A percentile compares a stretch with the other conserved stretches of the same genome.
Conservation (phyloP, 2,113 vertebrate genomes). For the Pica pica region DNA sequence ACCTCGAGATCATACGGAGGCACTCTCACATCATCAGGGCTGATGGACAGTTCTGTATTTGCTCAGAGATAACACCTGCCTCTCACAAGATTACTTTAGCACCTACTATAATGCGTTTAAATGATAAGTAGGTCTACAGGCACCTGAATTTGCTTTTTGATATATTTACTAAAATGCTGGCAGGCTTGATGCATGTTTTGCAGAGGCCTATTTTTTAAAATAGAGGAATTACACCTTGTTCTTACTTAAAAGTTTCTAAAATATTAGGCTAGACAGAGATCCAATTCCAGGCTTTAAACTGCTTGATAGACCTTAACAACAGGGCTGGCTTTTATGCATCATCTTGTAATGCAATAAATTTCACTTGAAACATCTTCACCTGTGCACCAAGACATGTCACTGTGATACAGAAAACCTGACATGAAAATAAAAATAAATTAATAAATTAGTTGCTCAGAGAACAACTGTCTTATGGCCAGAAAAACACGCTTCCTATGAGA, state of each 20-base stretch:
- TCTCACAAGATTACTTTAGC: neutral
- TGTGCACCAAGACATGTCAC: neutral
- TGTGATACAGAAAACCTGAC: neutral
- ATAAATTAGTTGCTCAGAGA: neutral
- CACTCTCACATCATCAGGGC: neutral
- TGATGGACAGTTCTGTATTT: neutral
- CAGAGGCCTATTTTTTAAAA: neutral
- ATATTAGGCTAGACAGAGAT: neutral
- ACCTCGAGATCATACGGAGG: rapidly evolving
- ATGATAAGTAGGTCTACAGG: neutral
- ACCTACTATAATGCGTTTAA: neutral
- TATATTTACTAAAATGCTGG: neutral
- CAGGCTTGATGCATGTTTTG: neutral
- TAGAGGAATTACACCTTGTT: neutral
- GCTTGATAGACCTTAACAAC: neutral
- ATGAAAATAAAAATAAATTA: neutral
- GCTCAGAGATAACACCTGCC: neutral
- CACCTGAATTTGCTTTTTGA: neutral
- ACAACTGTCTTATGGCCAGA: neutral
- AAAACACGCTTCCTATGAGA: neutral
- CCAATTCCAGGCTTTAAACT: neutral
- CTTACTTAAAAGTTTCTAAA: neutral
- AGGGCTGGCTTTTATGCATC: neutral
- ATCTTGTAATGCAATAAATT: neutral
- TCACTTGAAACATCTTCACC: neutral